These are phyloP conservation scores for Dolichomitus sp. DNA, from an alignment of 2,888 invertebrate species.

Conservation along the genomic window DNA sequence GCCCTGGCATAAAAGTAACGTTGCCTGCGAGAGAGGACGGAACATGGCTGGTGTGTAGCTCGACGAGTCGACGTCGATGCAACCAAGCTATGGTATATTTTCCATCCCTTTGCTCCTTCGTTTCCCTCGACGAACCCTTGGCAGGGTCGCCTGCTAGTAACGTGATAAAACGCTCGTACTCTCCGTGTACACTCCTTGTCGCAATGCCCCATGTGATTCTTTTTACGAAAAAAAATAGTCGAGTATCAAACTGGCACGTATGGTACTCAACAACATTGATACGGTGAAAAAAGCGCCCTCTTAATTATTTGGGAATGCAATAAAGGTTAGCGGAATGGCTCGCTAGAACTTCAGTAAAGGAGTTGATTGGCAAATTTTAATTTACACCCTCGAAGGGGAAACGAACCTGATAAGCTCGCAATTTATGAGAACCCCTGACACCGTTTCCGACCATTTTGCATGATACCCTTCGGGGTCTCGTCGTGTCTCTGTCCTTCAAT, in stretches of 20 bases:
- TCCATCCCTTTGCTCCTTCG: conserved; percentile 66
- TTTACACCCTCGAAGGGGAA: conserved; percentile 70
- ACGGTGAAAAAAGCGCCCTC: background rate
- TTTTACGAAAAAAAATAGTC: background rate
- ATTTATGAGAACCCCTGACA: background rate
- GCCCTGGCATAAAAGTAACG: conserved; percentile 80
- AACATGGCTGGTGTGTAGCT: conserved; percentile 61
- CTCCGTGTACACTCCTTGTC: conserved; percentile 27
- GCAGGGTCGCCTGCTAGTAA: conserved; percentile 76
- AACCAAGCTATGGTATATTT: conserved; percentile 17
- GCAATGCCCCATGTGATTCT: background rate
- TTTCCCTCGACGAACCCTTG: conserved; percentile 72
- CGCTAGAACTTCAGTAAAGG: background rate
- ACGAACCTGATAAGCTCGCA: background rate
- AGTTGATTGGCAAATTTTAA: conserved; percentile 78
- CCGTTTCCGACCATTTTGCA: background rate
- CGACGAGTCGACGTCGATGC: conserved; percentile 23
- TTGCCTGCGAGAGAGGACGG: conserved; percentile 59
- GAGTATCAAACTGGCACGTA: background rate
- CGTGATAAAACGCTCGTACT: conserved; percentile 77
- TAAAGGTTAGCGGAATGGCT: conserved; percentile 69
- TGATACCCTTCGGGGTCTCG: conserved; percentile 38
- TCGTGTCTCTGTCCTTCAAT: conserved; percentile 25
- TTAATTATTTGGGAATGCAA: conserved; percentile 63
- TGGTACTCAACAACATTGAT: background rate